phyloP scores from a whole-genome alignment of 2,888 invertebrate genomes.

The Caenorhabditis plicata region DNA sequence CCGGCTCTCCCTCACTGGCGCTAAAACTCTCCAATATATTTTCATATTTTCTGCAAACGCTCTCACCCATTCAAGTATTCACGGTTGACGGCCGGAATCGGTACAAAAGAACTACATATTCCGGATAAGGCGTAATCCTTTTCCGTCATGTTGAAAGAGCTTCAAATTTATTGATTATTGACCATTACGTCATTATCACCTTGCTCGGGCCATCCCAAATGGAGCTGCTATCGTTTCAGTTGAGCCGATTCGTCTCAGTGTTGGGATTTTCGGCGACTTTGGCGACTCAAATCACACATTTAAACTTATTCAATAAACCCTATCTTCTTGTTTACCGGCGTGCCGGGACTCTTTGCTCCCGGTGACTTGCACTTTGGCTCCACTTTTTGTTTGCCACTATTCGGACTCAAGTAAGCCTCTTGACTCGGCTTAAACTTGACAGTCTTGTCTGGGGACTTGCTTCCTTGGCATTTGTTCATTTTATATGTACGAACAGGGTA shows the following conservation, averaged over 20 bases:
- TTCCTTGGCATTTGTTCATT: too few species aligned
- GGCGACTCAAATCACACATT: conserved; percentile 7
- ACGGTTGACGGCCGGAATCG: conserved; percentile 8
- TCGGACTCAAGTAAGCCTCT: too few species aligned
- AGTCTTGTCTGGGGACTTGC: too few species aligned
- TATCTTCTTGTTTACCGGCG: neutral
- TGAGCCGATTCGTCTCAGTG: conserved; percentile 2
- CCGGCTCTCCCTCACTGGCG: neutral
- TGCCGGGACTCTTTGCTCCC: neutral
- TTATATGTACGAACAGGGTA: too few species aligned
- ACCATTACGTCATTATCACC: neutral
- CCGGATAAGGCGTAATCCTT: conserved; percentile 19
- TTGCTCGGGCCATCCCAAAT: conserved; percentile 8
- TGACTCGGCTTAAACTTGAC: too few species aligned
- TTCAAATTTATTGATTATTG: neutral
- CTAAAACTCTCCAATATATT: neutral
- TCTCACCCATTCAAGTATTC: neutral
- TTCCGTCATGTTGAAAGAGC: conserved; percentile 30
- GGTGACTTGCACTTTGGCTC: neutral
- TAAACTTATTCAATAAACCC: neutral
- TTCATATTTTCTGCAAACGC: neutral
- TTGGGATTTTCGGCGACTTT: conserved; percentile 6
- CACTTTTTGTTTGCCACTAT: neutral
- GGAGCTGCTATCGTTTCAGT: conserved; percentile 25
- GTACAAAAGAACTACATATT: conserved; percentile 23